Conservation (phyloP, 2,113 vertebrate species). For the Genyomyrus donnyi region DNA sequence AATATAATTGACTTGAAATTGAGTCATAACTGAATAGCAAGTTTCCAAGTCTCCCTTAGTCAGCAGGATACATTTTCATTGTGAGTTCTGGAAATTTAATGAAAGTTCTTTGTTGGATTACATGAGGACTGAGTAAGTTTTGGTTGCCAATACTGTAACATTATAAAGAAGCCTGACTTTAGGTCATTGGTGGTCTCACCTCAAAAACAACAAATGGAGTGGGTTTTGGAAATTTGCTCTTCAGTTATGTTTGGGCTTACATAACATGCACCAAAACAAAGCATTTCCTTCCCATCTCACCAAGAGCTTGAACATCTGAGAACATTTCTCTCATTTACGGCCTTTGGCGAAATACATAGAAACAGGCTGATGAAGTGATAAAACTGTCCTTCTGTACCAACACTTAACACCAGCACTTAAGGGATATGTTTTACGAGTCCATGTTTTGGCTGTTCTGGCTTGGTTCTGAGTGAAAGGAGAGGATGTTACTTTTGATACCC, state of each 20-base stretch:
- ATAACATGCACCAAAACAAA: not conserved
- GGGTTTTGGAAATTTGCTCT: not conserved
- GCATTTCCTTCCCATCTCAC: not conserved
- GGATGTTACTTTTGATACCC: conserved; percentile 26
- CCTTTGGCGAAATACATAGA: not conserved
- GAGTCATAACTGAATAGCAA: not conserved
- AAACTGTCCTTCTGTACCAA: not conserved
- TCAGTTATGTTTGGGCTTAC: not conserved
- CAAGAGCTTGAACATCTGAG: not conserved
- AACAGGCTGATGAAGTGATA: not conserved
- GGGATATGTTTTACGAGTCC: conserved; percentile 1
- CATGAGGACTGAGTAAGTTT: not conserved
- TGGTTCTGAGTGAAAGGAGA: conserved; percentile 17
- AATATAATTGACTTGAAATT: not conserved
- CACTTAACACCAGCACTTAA: not conserved
- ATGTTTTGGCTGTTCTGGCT: not conserved
- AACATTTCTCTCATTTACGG: not conserved
- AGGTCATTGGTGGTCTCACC: not conserved
- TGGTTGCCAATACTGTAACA: not conserved
- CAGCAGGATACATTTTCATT: not conserved
- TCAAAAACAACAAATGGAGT: not conserved
- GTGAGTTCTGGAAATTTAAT: not conserved
- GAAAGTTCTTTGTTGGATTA: not conserved
- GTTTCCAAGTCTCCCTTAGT: not conserved
- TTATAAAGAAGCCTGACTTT: not conserved